Evolutionary conservation across 23 tunicate genomes (phyloP).

Genomic region (Styela plicata): DNA sequence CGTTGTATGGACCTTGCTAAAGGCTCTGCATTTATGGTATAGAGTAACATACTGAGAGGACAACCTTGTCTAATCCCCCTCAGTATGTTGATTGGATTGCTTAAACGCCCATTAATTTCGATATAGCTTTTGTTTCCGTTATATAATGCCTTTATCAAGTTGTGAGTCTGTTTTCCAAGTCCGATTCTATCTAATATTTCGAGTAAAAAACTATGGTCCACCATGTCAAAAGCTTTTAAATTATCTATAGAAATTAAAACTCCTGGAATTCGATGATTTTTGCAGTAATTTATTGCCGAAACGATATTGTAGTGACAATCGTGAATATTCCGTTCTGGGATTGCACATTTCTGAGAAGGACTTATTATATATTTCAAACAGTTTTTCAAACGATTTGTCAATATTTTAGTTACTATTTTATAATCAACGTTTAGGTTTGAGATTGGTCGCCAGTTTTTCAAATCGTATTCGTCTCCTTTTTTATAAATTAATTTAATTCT

Average conservation of each 20-base stretch:
- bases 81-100: background rate
- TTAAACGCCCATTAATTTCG: background rate
- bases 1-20: background rate
- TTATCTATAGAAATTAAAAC: background rate
- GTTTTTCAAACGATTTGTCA: background rate
- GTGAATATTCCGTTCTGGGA: background rate
- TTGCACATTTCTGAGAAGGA: background rate
- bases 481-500: no score
- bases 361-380: background rate
- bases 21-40: background rate
- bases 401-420: background rate
- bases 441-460: background rate
- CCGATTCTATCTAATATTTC: background rate
- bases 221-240: background rate
- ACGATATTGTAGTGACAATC: background rate
- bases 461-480: background rate
- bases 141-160: background rate
- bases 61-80: background rate
- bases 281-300: background rate
- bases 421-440: background rate
- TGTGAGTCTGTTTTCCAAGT: background rate
- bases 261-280: background rate
- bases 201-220: background rate
- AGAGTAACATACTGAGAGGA: background rate
- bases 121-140: background rate